These are phyloP conservation scores for Uropsilus gracilis DNA, from an alignment of 2,113 vertebrate genomes.

Conservation along the genomic window DNA sequence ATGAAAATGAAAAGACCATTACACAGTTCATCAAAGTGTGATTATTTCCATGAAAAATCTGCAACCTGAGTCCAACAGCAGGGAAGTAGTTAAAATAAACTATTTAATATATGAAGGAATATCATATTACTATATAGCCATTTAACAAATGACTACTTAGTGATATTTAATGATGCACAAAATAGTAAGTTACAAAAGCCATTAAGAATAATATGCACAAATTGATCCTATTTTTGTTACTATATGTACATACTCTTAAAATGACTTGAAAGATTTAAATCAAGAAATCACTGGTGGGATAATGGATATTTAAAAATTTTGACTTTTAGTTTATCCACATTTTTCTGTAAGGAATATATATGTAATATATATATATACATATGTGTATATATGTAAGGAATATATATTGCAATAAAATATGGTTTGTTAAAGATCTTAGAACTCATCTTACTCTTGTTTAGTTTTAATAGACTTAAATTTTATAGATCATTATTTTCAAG, in stretches of 20 bases:
- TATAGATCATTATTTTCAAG: not conserved
- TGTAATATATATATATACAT: no score
- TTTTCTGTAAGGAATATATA: not conserved
- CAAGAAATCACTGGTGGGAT: not conserved
- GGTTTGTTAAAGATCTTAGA: not conserved
- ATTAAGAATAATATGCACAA: not conserved
- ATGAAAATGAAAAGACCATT: not conserved
- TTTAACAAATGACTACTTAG: conserved; percentile 21
- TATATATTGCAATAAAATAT: not conserved
- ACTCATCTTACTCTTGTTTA: not conserved
- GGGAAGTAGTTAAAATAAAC: not conserved
- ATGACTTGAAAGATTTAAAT: not conserved
- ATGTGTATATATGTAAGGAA: not conserved
- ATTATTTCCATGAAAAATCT: conserved; percentile 18
- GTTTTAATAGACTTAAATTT: not conserved
- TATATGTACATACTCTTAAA: not conserved
- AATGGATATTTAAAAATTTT: not conserved
- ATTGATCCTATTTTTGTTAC: not conserved
- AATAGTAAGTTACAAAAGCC: not conserved
- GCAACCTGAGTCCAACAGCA: not conserved
- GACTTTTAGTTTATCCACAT: not conserved
- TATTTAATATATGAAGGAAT: not conserved
- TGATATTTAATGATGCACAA: not conserved
- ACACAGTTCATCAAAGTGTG: not conserved
- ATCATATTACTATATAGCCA: not conserved